Base-by-base conservation (phyloP, 1,140 invertebrate species). In the Drosophila neocordata region DNA sequence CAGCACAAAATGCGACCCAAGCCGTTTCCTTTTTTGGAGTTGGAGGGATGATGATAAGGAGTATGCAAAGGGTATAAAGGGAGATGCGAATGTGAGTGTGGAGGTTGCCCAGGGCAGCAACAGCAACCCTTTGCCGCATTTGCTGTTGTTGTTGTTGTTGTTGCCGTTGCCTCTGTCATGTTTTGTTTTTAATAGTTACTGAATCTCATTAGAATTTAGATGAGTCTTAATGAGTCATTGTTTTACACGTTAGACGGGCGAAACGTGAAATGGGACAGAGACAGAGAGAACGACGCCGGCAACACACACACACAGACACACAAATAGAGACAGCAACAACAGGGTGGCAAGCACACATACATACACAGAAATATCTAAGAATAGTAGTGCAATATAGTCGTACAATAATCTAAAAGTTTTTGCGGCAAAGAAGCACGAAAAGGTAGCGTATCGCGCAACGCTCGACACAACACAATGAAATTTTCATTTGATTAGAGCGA, bases 161-260 rank as follows among this genome's bases (percentile, higher is more conserved):
- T 57, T 65, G 18, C 73, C 52, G 48, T 74, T 51, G 80, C 68
- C 60, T 72, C 48, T 82, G 78, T 65, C 82, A 82, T 85, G 82
- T 85, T 85, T 85, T 85, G 82, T 88, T 88, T 88, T 88, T 88
- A 88, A 88, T 88, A 88, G 83, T 88, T 88, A 84, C 89, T 89
- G 89, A 91, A 91, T 91, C 89, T 91, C 89, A 91, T 91, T 91
- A 91, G 89, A 91, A 91, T 91, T 91, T 91, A 91, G 89, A 91
- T 91, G 89, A 91, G 89, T 89, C 89, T 91, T 91, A 91, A 91
- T 91, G 89, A 91, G 89, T 91, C 89, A 91, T 91, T 91, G 89
- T 91, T 91, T 91, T 89, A 91, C 85, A 91, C 89, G 82, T 91
- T 91, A 77, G 77, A 73, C 73, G 81, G 41, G 59, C 59, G 63